These are phyloP conservation scores for Alectoris magna DNA, from an alignment of 2,797 vertebrate species.

Conservation along the genomic window DNA sequence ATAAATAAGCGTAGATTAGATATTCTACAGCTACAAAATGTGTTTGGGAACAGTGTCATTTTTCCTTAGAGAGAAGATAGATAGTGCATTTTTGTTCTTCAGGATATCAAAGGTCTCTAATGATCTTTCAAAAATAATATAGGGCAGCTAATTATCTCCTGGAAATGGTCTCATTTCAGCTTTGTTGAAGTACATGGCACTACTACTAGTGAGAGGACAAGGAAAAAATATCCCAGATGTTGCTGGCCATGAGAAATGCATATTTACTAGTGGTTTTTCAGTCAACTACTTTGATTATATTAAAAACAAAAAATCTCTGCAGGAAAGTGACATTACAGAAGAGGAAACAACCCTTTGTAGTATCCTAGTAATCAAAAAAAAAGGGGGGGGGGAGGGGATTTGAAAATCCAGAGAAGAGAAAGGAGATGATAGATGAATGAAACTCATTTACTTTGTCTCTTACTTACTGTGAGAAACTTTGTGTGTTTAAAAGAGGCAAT, in stretches of 20 bases:
- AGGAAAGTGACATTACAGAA: not conserved
- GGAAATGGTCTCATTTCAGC: conserved; percentile 27
- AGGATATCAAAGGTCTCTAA: conserved; percentile 50
- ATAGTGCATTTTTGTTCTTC: conserved; percentile 14
- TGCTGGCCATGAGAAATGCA: not conserved
- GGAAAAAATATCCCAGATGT: not conserved
- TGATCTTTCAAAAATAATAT: conserved; percentile 40
- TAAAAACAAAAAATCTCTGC: not conserved
- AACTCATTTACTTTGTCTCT: not conserved
- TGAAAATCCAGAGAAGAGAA: not conserved
- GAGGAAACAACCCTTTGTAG: not conserved
- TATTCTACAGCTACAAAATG: not conserved
- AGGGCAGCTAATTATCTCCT: conserved; percentile 59
- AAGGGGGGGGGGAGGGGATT: not conserved
- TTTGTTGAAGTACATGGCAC: not conserved
- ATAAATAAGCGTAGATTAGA: not conserved
- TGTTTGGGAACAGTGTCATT: not conserved
- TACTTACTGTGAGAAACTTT: not conserved
- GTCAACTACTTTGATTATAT: not conserved
- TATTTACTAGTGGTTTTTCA: not conserved
- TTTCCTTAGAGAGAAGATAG: conserved; percentile 35
- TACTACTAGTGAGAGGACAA: not conserved
- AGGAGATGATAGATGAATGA: rapidly evolving
- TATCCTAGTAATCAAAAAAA: not conserved
- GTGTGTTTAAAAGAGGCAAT: not conserved